Percentiles rank a stretch among this genome's conserved stretches.
These are phyloP conservation scores for Hypolimnas misippus DNA, from an alignment of 2,888 invertebrate genomes.

Conservation along the genomic window DNA sequence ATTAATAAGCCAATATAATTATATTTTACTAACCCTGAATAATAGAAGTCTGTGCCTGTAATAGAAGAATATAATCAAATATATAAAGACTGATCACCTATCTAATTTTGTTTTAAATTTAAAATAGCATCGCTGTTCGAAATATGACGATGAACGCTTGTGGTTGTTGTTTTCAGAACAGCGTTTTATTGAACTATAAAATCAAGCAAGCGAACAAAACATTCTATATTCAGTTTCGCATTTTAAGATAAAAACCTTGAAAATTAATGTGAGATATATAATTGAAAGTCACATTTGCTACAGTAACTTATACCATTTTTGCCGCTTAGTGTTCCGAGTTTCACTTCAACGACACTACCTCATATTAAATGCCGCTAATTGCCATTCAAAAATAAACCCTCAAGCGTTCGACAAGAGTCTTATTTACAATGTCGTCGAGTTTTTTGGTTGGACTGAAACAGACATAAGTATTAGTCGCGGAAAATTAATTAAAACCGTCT, in stretches of 20 bases:
- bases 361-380: conserved; percentile 2
- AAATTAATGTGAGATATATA: background rate
- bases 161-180: too few species aligned
- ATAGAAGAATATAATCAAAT: too few species aligned
- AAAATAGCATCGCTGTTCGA: too few species aligned
- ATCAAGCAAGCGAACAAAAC: too few species aligned
- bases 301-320: background rate
- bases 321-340: conserved; percentile 8
- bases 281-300: background rate
- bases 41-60: too few species aligned
- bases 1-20: too few species aligned
- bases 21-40: too few species aligned
- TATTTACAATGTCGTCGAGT: conserved; percentile 7
- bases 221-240: too few species aligned
- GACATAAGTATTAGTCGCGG: conserved; percentile 39
- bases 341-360: conserved; percentile 16
- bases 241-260: background rate
- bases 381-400: conserved; percentile 15
- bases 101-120: too few species aligned
- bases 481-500: conserved; percentile 42
- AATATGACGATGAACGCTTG: too few species aligned
- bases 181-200: too few species aligned
- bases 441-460: conserved; percentile 32
- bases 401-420: background rate
- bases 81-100: too few species aligned